Base-by-base conservation (phyloP, 2,113 vertebrate genomes). In the Rhea pennata region DNA sequence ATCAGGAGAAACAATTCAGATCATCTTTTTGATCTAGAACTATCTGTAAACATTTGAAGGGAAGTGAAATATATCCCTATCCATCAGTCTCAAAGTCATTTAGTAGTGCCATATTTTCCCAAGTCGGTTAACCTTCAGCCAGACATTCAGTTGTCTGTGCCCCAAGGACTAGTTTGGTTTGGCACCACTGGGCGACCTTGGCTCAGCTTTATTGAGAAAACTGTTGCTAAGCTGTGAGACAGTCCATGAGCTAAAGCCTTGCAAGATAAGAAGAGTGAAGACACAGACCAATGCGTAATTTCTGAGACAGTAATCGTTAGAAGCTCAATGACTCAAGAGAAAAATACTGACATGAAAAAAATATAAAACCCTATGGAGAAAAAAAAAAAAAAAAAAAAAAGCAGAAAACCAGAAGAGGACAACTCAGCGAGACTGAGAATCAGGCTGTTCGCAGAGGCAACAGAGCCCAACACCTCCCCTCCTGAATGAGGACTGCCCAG, bases 271-370 rank as follows among this genome's bases (percentile, higher is more conserved):
- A 83, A 56, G 14, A 88, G 69, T 36, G 69, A 84, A 84, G 82
- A 71, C 58, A 64, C 87, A 87, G 48, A 87, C n/a, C 0, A 0
- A 94, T 91, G 91, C 33, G 84, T 91, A 94, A 95, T 36, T 44
- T 48, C 78, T 85, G 89, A 91, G 93, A 92, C 40, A 29, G 66
- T 50, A 94, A 92, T 94, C 53, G 0, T 93, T 73, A 87, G 1
- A 3, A 89, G 62, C 53, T 90, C 93, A 95, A 95, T 87, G 94
- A 92, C 84, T 89, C 58, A 50, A 51, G 51, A 61, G 73, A 72
- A 89, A 95, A 96, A 85, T 9, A 91, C 77, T 93, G 89, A 94
- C 62, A 40, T 53, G 58, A 91, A 91, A 95, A 95, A 91, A 96
- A 94, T 48, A 76, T 29, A 95, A 95, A 92, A 92, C 71, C 74